Evolutionary conservation across 2,888 invertebrate species (phyloP).

Genomic region (Hydriomena furcata): DNA sequence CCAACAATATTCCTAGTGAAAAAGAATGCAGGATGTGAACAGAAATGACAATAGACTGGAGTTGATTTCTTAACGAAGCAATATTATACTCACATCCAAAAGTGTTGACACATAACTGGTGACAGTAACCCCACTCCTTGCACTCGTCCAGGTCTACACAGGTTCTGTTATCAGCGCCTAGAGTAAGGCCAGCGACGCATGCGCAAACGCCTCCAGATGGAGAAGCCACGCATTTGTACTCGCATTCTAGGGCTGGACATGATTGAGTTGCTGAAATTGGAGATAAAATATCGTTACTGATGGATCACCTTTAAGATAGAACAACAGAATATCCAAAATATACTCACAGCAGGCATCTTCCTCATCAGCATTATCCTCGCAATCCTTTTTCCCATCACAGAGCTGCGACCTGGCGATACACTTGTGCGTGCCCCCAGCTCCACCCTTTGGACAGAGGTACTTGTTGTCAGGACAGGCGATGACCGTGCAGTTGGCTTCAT

Average conservation of each 20-base stretch:
- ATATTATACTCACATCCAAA: conserved; percentile 86
- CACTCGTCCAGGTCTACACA: conserved; percentile 97
- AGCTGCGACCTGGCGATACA: conserved; percentile 95
- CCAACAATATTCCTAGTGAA: too few species aligned
- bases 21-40: too few species aligned
- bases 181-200: conserved; percentile 92
- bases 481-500: conserved; percentile 94
- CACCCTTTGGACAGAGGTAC: conserved; percentile 92
- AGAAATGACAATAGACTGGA: too few species aligned
- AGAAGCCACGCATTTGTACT: conserved; percentile 95
- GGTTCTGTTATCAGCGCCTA: conserved; percentile 92
- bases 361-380: conserved; percentile 96
- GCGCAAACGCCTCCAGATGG: conserved; percentile 95
- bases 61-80: too few species aligned
- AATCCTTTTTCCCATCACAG: conserved; percentile 95
- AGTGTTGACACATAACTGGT: conserved; percentile 96
- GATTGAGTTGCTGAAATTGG: conserved; percentile 87
- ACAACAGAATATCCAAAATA: neutral
- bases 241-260: conserved; percentile 94
- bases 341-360: conserved; percentile 94
- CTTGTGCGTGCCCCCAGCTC: conserved; percentile 88
- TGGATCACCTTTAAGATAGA: neutral
- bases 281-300: neutral
- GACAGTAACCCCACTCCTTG: conserved; percentile 96
- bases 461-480: conserved; percentile 95